Evolutionary conservation across 2,113 vertebrate species (phyloP), one percentile per base, ranked within the genome.

Genomic region (Acrocephalus arundinaceus): DNA sequence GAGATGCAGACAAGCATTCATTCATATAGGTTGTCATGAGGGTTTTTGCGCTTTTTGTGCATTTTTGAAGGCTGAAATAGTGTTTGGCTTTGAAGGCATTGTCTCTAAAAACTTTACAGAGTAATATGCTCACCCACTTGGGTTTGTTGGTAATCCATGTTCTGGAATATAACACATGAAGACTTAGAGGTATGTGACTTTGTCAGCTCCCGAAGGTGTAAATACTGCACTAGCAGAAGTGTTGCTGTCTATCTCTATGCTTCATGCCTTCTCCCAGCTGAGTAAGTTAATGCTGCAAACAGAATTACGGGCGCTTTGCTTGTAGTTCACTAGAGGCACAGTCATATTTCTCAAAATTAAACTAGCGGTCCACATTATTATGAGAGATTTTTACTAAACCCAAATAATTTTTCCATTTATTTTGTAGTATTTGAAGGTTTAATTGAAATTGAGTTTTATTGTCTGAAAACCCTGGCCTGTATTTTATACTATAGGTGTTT

Each of bases 21-120:
- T 72, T 31, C 62, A 55, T 63, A 10, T 61, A n/a, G 33, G 19
- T 59, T 68, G 20, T 63, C 4, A 0, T 57, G 19, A 10, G 0
- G 0, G 0, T 2, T 74, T 66, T 67, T 57, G 15, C 2, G 7
- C 10, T 59, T 59, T 54, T 58, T 15, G 54, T 54, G 18, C 1
- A 3, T 75, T 91, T 93, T 72, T 51, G 23, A 70, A 73, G 46
- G 28, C 41, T 70, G 61, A 71, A 66, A 52, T 57, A 52, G 11
- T 55, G 18, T 49, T 71, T 80, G 49, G 18, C n/a, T 79, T 89
- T 77, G 24, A 70, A 87, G 51, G 27, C 0, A 3, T 7, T 28
- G 18, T 35, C 33, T 93, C 21, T 65, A 35, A 67, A 22, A 71
- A 4, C 7, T 55, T 79, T 10, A 27, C 9, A 68, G 51, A 62